Evolutionary conservation across 2,888 invertebrate genomes (phyloP), one percentile per base, ranked within the genome.

Genomic region (Rambutsinella grinnellia): DNA sequence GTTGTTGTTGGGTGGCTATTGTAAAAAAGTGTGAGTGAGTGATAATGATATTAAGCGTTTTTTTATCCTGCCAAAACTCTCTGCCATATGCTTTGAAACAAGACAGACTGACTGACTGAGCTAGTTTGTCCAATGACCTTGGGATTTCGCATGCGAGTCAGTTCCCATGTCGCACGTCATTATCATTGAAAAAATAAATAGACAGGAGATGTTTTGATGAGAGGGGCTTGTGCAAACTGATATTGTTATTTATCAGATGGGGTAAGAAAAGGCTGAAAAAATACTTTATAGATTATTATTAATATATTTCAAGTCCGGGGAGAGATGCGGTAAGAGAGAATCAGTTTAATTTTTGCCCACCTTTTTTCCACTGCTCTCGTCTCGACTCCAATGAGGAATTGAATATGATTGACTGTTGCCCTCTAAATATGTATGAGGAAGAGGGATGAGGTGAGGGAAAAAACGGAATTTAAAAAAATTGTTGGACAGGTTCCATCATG

Each of bases 81-180:
- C n/a, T n/a, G 13, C 6, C 36, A 36, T 36, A 36, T 66, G 60
- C 26, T 21, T 74, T n/a, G n/a, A n/a, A n/a, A n/a, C n/a, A n/a
- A n/a, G 74, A 61, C 60, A 67, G 66, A 67, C 72, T 74, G 66
- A 74, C 72, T 66, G 66, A 67, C 74, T 74, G 67, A 66, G 74
- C 66, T 61, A 74, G 47, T 74, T 74, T 74, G 74, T 74, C 65
- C 65, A 67, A 67, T 74, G 74, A 60, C 74, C 74, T 74, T 74
- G 74, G 61, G 74, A 65, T 74, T 67, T 68, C 21, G 66, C 74
- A 74, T 61, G 66, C 67, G 53, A 61, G 66, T 74, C 74, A 46
- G 66, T 74, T 74, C 74, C 67, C 74, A 74, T 74, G 66, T 66
- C 66, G 67, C 53, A 66, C 66, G 60, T 60, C 67, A 67, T 61